These are phyloP conservation scores for Hippocampus abdominalis DNA, from an alignment of 2,113 vertebrate genomes.

Conservation along the genomic window DNA sequence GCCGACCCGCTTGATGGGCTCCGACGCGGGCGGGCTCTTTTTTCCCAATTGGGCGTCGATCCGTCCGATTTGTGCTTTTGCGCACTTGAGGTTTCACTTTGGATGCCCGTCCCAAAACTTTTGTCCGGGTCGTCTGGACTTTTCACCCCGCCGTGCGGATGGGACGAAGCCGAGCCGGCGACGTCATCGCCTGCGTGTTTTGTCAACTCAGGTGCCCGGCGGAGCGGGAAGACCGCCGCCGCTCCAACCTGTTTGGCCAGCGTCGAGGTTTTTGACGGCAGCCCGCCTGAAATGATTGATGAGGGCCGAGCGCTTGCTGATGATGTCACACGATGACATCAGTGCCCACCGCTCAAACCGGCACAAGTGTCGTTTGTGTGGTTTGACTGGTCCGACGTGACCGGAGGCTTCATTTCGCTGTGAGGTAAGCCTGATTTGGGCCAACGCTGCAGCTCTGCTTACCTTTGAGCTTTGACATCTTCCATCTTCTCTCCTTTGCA, in stretches of 20 bases:
- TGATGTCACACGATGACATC: constrained; percentile 42
- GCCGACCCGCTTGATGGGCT: constrained; percentile 46
- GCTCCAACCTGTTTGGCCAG: not conserved
- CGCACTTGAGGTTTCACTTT: not conserved
- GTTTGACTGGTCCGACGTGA: too few species aligned
- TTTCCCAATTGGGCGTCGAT: too few species aligned
- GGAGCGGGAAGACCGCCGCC: too few species aligned
- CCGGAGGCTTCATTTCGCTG: too few species aligned
- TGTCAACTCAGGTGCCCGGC: too few species aligned
- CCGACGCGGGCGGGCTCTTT: not conserved
- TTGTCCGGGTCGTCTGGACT: not conserved
- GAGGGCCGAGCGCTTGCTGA: not conserved
- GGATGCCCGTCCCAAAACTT: not conserved
- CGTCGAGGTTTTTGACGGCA: not conserved
- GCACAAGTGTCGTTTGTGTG: too few species aligned
- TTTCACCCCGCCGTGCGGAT: not conserved
- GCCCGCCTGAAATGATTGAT: constrained; percentile 36
- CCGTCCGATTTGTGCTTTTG: not conserved
- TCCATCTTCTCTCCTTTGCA: too few species aligned
- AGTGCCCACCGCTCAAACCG: not conserved
- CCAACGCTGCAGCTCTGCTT: too few species aligned
- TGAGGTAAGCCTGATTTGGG: too few species aligned
- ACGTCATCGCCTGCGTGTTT: too few species aligned
- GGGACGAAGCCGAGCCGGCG: too few species aligned
- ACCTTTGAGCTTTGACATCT: too few species aligned